Base-by-base conservation (phyloP, 2,113 vertebrate genomes). In the Phylloscopus trochiloides region DNA sequence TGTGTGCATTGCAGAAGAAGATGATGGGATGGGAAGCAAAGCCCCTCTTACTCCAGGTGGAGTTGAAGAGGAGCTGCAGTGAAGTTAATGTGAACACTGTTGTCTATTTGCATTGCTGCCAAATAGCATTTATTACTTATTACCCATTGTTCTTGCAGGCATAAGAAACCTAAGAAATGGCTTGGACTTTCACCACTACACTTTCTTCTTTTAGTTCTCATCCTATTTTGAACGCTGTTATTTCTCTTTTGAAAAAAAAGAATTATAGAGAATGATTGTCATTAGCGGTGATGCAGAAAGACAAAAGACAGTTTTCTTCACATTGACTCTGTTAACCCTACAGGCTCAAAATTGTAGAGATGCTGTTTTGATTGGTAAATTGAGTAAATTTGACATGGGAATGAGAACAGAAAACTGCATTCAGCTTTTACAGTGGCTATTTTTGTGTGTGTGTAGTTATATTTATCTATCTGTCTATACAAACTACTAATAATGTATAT, bases 281-380 rank as follows among this genome's bases (percentile, higher is more conserved):
- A 63, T 90, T 86, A 63, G 63, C 4, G 1, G 26, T 88, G 77
- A 94, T 93, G 68, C 38, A 71, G 55, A 72, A 85, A 81, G 94
- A 90, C 94, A 93, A 96, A 95, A 88, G 75, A 77, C 77, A 74
- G 63, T 86, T 92, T 92, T 88, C 40, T 92, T 90, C 87, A 73
- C 54, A 73, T 36, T 86, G 45, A 54, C 62, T 88, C 61, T 63
- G 28, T 91, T 94, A 94, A 93, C 81, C 73, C 75, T 90, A 90
- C 67, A 90, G 92, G 78, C 82, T 96, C 4, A 0, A 86, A 75
- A 80, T 48, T 91, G 48, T 75, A 59, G 51, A 66, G 50, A 78
- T 77, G 19, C 61, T 86, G 36, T 61, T 96, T 96, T 96, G 75
- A 94, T 95, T 91, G 63, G 77, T 94, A 83, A 92, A 85, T 92